These are phyloP conservation scores for Helicorthomorpha holstii DNA, from an alignment of 1,140 invertebrate species.

Conservation along the genomic window DNA sequence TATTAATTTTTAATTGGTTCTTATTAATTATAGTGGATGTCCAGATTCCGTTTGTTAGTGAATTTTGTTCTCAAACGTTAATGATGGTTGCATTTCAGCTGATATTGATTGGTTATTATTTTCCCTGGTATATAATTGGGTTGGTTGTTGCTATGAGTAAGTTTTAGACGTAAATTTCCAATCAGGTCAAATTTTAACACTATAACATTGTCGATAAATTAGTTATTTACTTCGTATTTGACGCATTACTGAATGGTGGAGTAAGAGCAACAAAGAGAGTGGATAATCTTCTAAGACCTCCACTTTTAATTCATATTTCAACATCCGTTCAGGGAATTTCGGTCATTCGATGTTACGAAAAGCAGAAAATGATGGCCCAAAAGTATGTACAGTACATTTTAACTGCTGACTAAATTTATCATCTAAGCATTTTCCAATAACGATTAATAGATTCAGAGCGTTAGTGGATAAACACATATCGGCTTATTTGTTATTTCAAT, in stretches of 20 bases:
- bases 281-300: constrained; percentile 33
- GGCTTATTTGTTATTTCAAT: constrained; percentile 16
- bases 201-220: background rate
- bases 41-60: constrained; percentile 31
- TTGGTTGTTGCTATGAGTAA: background rate
- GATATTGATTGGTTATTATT: constrained; percentile 30
- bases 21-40: constrained; percentile 29
- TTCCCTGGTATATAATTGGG: constrained; percentile 18
- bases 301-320: constrained; percentile 20
- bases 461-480: constrained; percentile 16
- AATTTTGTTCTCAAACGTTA: constrained; percentile 32
- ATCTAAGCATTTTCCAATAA: background rate
- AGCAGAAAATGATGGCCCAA: constrained; percentile 18
- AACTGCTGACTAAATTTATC: background rate
- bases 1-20: background rate
- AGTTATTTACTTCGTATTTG: background rate
- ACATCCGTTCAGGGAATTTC: constrained; percentile 18
- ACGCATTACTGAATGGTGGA: constrained; percentile 8
- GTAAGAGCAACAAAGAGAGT: constrained; percentile 31
- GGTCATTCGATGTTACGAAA: constrained; percentile 18
- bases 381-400: constrained; percentile 11
- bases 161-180: background rate
- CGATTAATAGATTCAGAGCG: constrained; percentile 14
- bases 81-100: constrained; percentile 25
- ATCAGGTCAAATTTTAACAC: too few relatives aligned